Evolutionary conservation across 2,113 vertebrate genomes (phyloP), one percentile per base, ranked within the genome.

Genomic region (Clarias magur): DNA sequence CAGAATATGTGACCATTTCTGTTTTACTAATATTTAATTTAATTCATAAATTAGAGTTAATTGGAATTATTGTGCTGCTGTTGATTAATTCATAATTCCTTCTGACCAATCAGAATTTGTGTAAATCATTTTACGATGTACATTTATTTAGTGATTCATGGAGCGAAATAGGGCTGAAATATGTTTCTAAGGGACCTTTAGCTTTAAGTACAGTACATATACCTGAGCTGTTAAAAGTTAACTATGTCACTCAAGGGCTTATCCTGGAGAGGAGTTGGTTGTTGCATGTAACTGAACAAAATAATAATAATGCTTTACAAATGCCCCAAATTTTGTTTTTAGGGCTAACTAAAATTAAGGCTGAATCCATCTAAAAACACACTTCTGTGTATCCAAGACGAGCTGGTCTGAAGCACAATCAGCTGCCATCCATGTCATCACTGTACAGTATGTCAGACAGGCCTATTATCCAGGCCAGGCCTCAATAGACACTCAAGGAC

Each of bases 401-500:
- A 79, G n/a, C 63, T 25, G 27, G 76, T 68, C 13, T 80, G 76
- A 80, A 65, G 21, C 53, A 80, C 16, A 5, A 42, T 67, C 70
- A 79, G 27, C 76, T 68, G 53, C 53, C 85, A 65, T 68, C 15
- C 3, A 62, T 88, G 80, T 67, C 56, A 68, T 59, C 72, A 72
- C 76, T 53, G 53, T 59, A 72, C 76, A 34, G 53, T 48, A 27
- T 54, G 54, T 83, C 56, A 63, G 25, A 70, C 63, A 56, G 84
- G 85, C 73, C 42, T 84, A 65, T 83, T 86, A 65, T 56, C 81
- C 73, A 83, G 42, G 42, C 75, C 60, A 84, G 27, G 63, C 82
- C 81, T 73, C 42, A 38, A 10, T 63, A 65, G 72, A 83, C 70
- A 86, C 85, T 59, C 21, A 56, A 70, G 63, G 75, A 25, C 68